Base-by-base conservation (phyloP, 1,140 invertebrate species). In the Drosophila oshimai region DNA sequence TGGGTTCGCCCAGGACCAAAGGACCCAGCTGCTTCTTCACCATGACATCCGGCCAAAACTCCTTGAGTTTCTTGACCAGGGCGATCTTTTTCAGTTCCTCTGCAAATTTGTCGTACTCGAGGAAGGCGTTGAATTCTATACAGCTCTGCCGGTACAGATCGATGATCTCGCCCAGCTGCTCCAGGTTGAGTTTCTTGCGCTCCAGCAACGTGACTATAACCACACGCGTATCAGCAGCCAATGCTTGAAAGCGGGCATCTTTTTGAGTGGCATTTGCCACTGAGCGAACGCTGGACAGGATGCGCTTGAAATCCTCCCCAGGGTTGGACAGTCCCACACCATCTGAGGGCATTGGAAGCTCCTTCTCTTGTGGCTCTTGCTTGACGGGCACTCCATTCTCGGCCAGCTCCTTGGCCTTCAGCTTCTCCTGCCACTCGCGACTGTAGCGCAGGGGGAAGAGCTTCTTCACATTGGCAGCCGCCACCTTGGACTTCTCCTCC, bases 61-160 rank as follows among this genome's bases (percentile, higher is more conserved):
- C 57, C 4, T 42, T 37, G 4, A 69, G 47, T 2, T 62, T 57
- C 4, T 44, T 69, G 6, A 58, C 47, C 0, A 45, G 4, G 1
- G 73, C 36, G 12, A 67, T 65, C 0, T 18, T 20, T 15, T 78
- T 90, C 1, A 90, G 15, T 18, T 77, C 68, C 0, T 33, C 29
- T 0, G 87, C 62, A 54, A 90, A 90, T 13, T 77, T 61, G 33
- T 90, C 84, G 46, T 84, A 90, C 6, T 89, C 89, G 15, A 46
- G 36, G 20, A 83, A 84, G 6, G 69, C 55, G 45, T 75, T 77
- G 17, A 87, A 90, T 1, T 86, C 75, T 1, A 77, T 15, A 24
- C 73, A 71, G 26, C 69, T 67, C 7, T 70, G 67, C 2, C 89
- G 74, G 54, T 86, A 88, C 1, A 78, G n/a, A 4, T 22, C 5